Percentiles rank a stretch among this genome's conserved stretches.
Evolutionary conservation across 2,797 vertebrate species (phyloP).

Genomic region (Myripristis murdjan): DNA sequence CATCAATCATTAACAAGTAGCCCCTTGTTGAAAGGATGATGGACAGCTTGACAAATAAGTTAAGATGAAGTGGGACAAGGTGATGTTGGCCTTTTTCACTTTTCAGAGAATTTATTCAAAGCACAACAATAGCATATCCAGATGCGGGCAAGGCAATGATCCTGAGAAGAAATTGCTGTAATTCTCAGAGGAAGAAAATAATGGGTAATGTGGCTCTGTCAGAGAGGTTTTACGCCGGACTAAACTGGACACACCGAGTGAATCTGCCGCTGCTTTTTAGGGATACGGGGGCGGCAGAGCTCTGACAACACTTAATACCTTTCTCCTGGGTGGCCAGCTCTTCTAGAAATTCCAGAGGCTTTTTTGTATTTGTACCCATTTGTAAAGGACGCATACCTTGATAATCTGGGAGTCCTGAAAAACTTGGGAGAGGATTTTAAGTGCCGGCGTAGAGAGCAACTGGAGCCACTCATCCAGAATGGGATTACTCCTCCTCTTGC

Average conservation of each 20-base stretch:
- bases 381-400: conserved; percentile 51
- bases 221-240: conserved; percentile 54
- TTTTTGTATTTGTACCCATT: conserved; percentile 41
- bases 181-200: conserved; percentile 56
- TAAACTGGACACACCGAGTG: conserved; percentile 45
- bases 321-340: conserved; percentile 64
- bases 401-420: conserved; percentile 57
- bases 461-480: conserved; percentile 48
- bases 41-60: conserved; percentile 84
- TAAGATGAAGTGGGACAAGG: conserved; percentile 79
- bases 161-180: conserved; percentile 47
- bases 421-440: conserved; percentile 63
- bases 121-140: conserved; percentile 50
- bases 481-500: conserved; percentile 65
- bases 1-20: conserved; percentile 86
- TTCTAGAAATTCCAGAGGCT: conserved; percentile 38
- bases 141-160: conserved; percentile 49
- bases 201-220: conserved; percentile 46
- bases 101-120: conserved; percentile 62
- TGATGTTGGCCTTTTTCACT: conserved; percentile 69
- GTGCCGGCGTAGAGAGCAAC: conserved; percentile 33
- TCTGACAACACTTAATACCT: conserved; percentile 60
- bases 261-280: conserved; percentile 51
- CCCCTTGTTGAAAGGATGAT: conserved; percentile 78
- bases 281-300: conserved; percentile 28